Evolutionary conservation across 2,113 vertebrate species (phyloP).

Genomic region (Calyptomena viridis): DNA sequence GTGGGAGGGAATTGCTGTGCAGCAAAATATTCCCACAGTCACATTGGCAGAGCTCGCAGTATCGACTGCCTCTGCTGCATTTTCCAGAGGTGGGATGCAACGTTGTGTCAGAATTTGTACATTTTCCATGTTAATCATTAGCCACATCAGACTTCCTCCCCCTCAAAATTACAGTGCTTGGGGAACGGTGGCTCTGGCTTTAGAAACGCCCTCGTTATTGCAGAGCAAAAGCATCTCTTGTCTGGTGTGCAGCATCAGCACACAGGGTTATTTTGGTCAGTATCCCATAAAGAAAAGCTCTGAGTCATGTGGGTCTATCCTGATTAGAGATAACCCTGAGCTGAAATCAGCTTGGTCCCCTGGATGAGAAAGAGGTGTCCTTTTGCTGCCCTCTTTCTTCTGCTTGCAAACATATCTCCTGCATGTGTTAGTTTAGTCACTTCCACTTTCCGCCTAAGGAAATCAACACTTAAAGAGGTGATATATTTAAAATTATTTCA

Average conservation of each 20-base stretch:
- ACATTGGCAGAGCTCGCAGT: neutral
- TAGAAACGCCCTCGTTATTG: neutral
- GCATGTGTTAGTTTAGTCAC: neutral
- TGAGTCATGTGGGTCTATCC: neutral
- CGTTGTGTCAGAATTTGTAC: neutral
- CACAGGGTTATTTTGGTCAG: neutral
- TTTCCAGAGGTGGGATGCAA: neutral
- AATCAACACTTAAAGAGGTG: neutral
- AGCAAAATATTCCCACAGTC: neutral
- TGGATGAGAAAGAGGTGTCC: neutral
- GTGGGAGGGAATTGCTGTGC: neutral
- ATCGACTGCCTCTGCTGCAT: neutral
- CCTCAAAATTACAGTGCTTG: fast-evolving
- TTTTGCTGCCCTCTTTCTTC: slow-evolving; percentile 59
- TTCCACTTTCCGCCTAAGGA: neutral
- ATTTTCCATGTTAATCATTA: neutral
- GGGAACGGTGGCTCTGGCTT: neutral
- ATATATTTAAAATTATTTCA: neutral
- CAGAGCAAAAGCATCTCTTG: neutral
- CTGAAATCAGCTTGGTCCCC: neutral
- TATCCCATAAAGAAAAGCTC: neutral
- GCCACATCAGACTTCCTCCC: neutral
- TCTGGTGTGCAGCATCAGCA: neutral
- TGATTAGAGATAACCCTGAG: neutral
- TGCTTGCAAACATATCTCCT: neutral